Evolutionary conservation across 2,888 invertebrate genomes (phyloP), one percentile per base, ranked within the genome.

Genomic region (Pseudococcus longispinus): DNA sequence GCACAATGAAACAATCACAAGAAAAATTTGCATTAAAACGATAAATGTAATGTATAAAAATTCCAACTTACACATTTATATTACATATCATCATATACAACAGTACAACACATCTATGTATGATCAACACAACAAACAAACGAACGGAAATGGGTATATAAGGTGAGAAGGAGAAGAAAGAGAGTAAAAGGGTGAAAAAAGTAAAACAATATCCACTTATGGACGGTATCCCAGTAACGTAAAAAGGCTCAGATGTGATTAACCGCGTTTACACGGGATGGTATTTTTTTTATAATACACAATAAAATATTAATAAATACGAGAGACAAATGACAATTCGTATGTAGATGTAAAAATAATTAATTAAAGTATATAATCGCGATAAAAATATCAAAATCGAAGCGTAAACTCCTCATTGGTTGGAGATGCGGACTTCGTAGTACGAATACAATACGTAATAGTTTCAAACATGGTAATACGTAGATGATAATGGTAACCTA

Each of bases 401-500:
- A 80, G 37, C 29, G 9, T 80, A 42, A 2, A 11, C 29, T 70
- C 29, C 32, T 32, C 32, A 23, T 23, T 6, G n/a, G 55, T 15
- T 18, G n/a, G 15, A 55, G n/a, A 20, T 65, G 29, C 70, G 70
- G 26, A 65, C 23, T 37, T 37, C 37, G 37, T 37, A 65, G 23
- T 26, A 70, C 18, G 29, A 29, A 15, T 70, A 29, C 15, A 9
- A 29, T 70, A 70, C 70, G 70, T 70, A 80, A 37, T 80, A 42
- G 20, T 80, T 80, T 74, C 51, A 74, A 74, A 74, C 32, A 80
- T 80, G 77, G 77, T 80, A 80, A 80, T 80, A 11, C 6, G 23
- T 60, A 77, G 77, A 77, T 42, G 77, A 80, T 77, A 86, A 86
- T 86, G 86, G 86, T 86, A 86, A 86, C 85, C 80, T 80, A 80